Evolutionary conservation across 1,140 invertebrate genomes (phyloP).

Genomic region (Parasteatoda tepidariorum): DNA sequence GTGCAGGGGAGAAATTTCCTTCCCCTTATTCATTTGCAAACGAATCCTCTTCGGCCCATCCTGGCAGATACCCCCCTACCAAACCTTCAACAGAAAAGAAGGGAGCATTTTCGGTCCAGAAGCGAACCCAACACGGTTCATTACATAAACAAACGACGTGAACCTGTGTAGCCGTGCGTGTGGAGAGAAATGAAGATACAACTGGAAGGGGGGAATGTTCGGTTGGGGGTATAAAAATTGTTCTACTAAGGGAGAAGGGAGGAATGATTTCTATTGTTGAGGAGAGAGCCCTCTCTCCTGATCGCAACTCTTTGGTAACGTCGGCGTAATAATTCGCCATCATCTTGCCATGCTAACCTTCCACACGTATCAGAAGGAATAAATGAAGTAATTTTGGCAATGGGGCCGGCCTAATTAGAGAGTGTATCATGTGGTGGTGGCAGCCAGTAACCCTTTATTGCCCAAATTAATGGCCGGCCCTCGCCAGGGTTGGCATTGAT

Average conservation of each 20-base stretch:
- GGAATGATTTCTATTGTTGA: constrained; percentile 17
- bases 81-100: neutral
- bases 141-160: constrained; percentile 55
- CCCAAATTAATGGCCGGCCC: constrained; percentile 54
- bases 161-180: constrained; percentile 49
- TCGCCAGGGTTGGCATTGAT: constrained; percentile 36
- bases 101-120: neutral
- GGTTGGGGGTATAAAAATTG: constrained; percentile 2
- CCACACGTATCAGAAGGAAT: constrained; percentile 44
- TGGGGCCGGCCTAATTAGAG: constrained; percentile 52
- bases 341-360: constrained; percentile 39
- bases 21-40: constrained; percentile 30
- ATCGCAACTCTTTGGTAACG: constrained; percentile 37
- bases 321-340: constrained; percentile 52
- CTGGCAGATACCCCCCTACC: too few relatives aligned
- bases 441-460: constrained; percentile 57
- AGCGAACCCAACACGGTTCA: constrained; percentile 31
- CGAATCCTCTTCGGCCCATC: neutral
- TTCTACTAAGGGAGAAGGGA: neutral
- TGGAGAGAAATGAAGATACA: constrained; percentile 33
- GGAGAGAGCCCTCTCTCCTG: neutral
- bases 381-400: constrained; percentile 57
- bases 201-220: neutral
- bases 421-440: constrained; percentile 54
- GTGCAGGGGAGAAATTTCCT: constrained; percentile 29